Conservation (phyloP, 2,113 vertebrate species). For the Ammodytes dubius region DNA sequence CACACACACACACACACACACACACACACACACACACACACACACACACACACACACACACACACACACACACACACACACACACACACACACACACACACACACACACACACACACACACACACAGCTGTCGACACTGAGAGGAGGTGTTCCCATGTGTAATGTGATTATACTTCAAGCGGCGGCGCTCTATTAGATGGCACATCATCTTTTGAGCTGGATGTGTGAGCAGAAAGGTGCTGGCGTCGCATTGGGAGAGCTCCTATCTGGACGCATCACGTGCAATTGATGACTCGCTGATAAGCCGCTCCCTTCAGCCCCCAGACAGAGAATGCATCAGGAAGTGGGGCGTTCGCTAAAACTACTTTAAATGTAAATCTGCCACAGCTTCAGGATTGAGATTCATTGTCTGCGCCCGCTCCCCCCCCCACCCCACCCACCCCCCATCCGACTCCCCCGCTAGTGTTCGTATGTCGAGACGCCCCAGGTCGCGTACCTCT, state of each 20-base stretch:
- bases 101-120: constrained; percentile 2
- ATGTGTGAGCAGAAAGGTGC: constrained; percentile 65
- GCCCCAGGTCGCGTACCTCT: constrained; percentile 59
- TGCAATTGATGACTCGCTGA: constrained; percentile 80
- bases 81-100: neutral
- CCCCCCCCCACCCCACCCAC: constrained; percentile 59
- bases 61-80: neutral
- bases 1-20: neutral
- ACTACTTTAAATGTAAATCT: constrained; percentile 89
- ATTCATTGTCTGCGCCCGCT: constrained; percentile 76
- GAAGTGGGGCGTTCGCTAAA: constrained; percentile 79
- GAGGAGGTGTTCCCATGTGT: constrained; percentile 38
- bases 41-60: constrained; percentile 11
- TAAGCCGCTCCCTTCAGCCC: constrained; percentile 76
- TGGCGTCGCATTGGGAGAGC: constrained; percentile 38
- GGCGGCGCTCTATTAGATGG: constrained; percentile 54
- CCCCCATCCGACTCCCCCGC: constrained; percentile 66
- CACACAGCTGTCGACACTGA: constrained; percentile 30
- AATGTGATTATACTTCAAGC: constrained; percentile 71
- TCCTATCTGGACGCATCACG: constrained; percentile 74
- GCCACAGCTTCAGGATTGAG: constrained; percentile 79
- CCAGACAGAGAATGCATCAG: constrained; percentile 76
- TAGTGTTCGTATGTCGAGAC: constrained; percentile 66
- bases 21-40: constrained; percentile 1
- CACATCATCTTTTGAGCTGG: constrained; percentile 67